Conservation (phyloP, 2,113 vertebrate genomes). For the Phylloscopus whistleri region DNA sequence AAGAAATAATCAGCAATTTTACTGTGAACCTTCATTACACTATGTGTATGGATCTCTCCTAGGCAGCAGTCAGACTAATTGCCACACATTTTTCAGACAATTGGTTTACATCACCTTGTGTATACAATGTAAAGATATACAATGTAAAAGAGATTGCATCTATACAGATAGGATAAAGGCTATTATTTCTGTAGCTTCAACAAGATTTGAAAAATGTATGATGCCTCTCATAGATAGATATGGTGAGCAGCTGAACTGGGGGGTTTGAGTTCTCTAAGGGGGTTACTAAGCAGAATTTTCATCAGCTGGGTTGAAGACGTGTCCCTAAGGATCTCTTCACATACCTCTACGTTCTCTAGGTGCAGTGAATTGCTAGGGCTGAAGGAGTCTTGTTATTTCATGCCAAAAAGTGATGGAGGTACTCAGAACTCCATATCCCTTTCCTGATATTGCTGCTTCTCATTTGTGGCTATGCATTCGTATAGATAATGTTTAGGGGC, state of each 20-base stretch:
- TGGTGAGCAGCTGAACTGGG: neutral
- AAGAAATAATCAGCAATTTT: neutral
- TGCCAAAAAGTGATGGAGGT: neutral
- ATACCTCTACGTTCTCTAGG: neutral
- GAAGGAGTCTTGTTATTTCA: neutral
- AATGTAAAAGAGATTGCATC: neutral
- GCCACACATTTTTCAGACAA: neutral
- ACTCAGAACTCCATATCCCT: neutral
- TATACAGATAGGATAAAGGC: neutral
- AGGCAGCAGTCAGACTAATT: conserved; percentile 3
- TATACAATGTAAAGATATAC: neutral
- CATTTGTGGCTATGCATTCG: neutral
- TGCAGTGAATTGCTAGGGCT: neutral
- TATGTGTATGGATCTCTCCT: neutral
- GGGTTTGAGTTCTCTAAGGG: neutral
- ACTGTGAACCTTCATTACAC: neutral
- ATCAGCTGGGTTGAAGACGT: neutral
- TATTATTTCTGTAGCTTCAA: neutral
- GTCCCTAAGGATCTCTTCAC: neutral
- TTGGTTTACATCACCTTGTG: neutral
- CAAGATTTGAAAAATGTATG: neutral
- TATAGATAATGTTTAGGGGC: neutral
- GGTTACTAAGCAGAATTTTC: neutral
- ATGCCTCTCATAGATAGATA: neutral
- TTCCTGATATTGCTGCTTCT: neutral